Evolutionary conservation across 2,113 vertebrate genomes (phyloP).

Genomic region (Benitochromis conjunctus): DNA sequence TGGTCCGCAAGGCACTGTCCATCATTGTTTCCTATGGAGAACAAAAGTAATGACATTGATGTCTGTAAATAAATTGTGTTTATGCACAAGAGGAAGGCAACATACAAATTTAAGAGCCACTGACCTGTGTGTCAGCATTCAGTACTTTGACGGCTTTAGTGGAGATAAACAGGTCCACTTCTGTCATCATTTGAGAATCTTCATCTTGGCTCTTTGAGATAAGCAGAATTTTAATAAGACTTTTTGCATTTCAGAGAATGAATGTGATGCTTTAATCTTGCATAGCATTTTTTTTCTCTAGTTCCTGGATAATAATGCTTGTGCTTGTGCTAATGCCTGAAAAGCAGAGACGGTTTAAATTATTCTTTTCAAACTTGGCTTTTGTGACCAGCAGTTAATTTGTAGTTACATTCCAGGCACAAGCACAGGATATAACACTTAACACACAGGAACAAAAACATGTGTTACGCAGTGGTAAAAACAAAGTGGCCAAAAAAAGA

Average conservation of each 20-base stretch:
- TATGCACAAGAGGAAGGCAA: not conserved
- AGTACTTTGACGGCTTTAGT: conserved; percentile 98
- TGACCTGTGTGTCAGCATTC: conserved; percentile 96
- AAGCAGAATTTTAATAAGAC: not conserved
- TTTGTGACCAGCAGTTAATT: not conserved
- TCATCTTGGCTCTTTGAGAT: conserved; percentile 83
- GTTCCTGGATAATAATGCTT: not conserved
- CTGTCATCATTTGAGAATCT: conserved; percentile 87
- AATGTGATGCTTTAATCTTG: not conserved
- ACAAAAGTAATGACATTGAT: not conserved
- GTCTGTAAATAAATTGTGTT: not conserved
- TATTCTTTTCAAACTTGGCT: not conserved
- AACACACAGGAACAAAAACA: not conserved
- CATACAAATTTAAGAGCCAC: not conserved
- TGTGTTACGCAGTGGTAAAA: not conserved
- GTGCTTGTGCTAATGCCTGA: not conserved
- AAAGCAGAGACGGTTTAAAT: not conserved
- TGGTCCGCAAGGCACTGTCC: conserved; percentile 95
- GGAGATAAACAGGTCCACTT: conserved; percentile 98
- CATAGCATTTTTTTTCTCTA: not conserved
- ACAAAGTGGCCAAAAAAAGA: not conserved
- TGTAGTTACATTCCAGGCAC: not conserved
- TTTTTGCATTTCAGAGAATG: not conserved
- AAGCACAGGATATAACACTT: not conserved
- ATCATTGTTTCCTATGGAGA: conserved; percentile 89